Percentiles rank a stretch among this genome's conserved stretches.
These are phyloP conservation scores for Gallinago nigripennis DNA, from an alignment of 2,797 vertebrate genomes.

Conservation along the genomic window DNA sequence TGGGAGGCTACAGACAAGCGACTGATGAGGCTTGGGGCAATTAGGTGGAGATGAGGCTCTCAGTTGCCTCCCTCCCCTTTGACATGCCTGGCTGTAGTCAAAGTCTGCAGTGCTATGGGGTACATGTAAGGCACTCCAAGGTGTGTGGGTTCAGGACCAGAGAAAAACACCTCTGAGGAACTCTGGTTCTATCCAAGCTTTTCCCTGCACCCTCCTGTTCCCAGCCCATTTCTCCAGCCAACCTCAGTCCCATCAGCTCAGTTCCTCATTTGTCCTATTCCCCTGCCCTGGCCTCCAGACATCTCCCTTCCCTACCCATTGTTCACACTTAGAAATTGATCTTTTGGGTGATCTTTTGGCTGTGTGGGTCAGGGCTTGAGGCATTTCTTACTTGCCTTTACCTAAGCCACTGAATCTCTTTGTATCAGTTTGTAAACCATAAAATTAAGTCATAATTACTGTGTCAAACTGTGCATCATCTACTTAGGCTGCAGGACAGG, in stretches of 20 bases:
- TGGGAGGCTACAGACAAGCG: neutral
- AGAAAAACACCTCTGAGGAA: neutral
- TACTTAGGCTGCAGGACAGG: neutral
- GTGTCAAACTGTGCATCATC: neutral
- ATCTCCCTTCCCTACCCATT: neutral
- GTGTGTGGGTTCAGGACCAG: neutral
- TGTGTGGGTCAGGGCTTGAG: neutral
- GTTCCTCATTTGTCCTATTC: neutral
- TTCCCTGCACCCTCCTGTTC: fast-evolving
- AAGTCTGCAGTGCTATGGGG: neutral
- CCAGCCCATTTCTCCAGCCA: neutral
- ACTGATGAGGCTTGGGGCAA: neutral
- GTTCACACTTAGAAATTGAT: neutral
- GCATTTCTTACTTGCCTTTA: neutral
- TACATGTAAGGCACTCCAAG: neutral
- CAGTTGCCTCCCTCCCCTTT: neutral
- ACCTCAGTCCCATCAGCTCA: neutral
- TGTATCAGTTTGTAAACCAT: neutral
- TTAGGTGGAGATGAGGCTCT: neutral
- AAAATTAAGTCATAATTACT: neutral
- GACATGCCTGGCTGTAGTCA: neutral
- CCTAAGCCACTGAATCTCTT: neutral
- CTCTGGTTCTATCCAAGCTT: neutral
- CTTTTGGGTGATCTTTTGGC: neutral
- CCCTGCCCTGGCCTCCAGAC: neutral